Evolutionary conservation across 2,888 invertebrate genomes (phyloP), one percentile per base, ranked within the genome.

Genomic region (Leucozona laternaria): DNA sequence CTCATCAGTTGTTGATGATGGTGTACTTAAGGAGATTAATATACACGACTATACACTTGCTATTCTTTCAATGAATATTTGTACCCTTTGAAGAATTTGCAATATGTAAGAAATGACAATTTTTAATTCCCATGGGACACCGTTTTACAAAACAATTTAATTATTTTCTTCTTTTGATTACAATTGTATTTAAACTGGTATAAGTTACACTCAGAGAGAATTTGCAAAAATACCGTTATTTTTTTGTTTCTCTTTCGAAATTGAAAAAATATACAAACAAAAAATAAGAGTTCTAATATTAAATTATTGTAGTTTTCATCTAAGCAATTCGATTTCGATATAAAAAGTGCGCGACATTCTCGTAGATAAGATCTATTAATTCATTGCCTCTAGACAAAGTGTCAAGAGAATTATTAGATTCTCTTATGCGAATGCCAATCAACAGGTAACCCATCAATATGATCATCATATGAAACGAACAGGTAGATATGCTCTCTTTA

Each of bases 401-500:
- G 40, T 45, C 57, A 71, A 76, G 75, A 71, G 79, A 76, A 53
- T n/a, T 10, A 22, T 62, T 17, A 20, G 15, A 75, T 58, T 81
- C 86, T 86, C 85, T 86, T 78, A 31, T 81, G 7, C 22, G 50
- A 79, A 45, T 31, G 15, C 8, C 25, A 66, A 25, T 80, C 73
- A 86, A 86, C 86, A 86, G 86, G 86, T 86, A 82, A 75, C n/a
- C 17, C 15, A 22, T 17, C 55, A 53, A 53, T 15, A 53, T 53
- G 15, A 43, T 62, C 34, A 62, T 34, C 45, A 48, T 17, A 45
- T 17, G 20, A 25, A n/a, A 62, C 43, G 53, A 81, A 79, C 86
- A 86, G 86, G 86, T 82, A 86, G 81, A 75, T n/a, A n/a, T 89
- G 87, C 48, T 85, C 89, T 90, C 89, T 89, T 88, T 88, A 88